Evolutionary conservation across 2,888 invertebrate genomes (phyloP), one percentile per base, ranked within the genome.

Genomic region (Plagodis dolabraria): DNA sequence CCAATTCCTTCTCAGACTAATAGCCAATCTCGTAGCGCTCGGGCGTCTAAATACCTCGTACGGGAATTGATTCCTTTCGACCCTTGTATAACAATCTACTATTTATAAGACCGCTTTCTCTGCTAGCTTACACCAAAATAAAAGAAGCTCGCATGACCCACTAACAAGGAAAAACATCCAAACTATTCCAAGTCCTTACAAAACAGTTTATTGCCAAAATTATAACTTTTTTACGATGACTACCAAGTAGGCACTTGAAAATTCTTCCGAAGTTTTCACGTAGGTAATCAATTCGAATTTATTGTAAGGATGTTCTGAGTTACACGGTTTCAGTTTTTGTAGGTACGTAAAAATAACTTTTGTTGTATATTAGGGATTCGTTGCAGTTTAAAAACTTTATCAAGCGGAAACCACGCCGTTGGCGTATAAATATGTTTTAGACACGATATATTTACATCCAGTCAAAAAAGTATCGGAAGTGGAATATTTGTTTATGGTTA

Each of bases 111-210:
- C 5, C 36, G 40, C 9, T 45, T 8, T 9, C 49, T 49, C 64
- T 58, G 61, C 8, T 71, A 0, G 69, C 67, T 74, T 74, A 59
- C 10, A 34, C 55, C 75, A 59, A 11, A 11, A 43, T 38, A 51
- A 53, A 47, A 22, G 47, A 66, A 63, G 56, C 65, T 76, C 63
- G 72, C 72, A 75, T 76, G 75, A 71, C 71, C 70, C 59, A 72
- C 75, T 77, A 77, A 74, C 68, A 71, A 69, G 76, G 74, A 73
- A 72, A 75, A 49, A 70, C 71, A 70, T 58, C 57, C 56, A 64
- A 75, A 76, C 75, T 76, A 74, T 75, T 76, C 64, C 64, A 67
- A 67, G 53, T 70, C 57, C 65, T 67, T 50, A 63, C 51, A 60
- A 60, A 67, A 60, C 60, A 55, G 58, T 67, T 65, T 65, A 69